Conservation (phyloP, 2,797 vertebrate genomes). For the Atherinosoma microstoma region DNA sequence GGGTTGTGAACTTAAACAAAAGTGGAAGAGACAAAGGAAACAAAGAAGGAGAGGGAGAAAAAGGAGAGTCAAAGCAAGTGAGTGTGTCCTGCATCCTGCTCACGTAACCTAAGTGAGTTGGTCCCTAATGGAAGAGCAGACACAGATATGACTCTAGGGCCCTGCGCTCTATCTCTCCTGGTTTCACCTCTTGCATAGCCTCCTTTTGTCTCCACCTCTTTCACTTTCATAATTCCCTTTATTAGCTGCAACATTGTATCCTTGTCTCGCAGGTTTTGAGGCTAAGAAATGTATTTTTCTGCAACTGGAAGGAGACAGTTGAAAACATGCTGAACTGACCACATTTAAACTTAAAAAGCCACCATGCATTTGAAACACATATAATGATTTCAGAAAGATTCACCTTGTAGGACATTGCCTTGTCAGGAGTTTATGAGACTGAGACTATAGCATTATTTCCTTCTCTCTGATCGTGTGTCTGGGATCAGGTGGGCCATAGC, state of each 20-base stretch:
- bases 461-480: constrained; percentile 17
- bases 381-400: not conserved
- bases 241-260: constrained; percentile 7
- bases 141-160: constrained; percentile 66
- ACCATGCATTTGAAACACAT: not conserved
- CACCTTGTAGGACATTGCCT: not conserved
- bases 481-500: constrained; percentile 55
- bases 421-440: not conserved
- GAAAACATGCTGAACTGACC: not conserved
- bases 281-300: constrained; percentile 3
- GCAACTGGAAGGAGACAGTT: not conserved
- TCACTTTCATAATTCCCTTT: constrained; percentile 26
- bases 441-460: constrained; percentile 17
- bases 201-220: constrained; percentile 26
- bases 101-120: constrained; percentile 67
- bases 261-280: not conserved
- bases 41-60: not conserved
- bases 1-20: not conserved
- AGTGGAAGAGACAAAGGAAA: not conserved
- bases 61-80: constrained; percentile 17
- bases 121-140: constrained; percentile 70
- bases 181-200: constrained; percentile 46
- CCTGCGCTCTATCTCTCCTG: constrained; percentile 38
- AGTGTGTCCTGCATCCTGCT: constrained; percentile 34
- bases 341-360: not conserved